Conservation (phyloP, 2,797 vertebrate species). For the Cyprinodon diabolis region DNA sequence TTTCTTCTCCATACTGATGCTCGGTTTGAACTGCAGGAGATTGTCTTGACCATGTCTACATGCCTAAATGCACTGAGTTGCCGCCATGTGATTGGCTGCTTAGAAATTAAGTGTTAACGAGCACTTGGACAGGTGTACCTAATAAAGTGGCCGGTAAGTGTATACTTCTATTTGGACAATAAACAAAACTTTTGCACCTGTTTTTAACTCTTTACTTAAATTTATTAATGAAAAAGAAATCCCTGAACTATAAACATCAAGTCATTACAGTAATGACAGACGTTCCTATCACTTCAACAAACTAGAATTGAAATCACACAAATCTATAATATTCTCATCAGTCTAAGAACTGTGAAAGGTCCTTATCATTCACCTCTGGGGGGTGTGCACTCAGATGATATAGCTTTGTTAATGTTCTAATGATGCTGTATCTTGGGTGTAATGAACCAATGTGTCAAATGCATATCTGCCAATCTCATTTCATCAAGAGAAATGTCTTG, state of each 20-base stretch:
- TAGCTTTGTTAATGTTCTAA: constrained; percentile 44
- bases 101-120: no score
- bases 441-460: constrained; percentile 46
- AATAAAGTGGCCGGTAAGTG: no score
- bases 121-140: no score
- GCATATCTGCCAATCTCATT: constrained; percentile 45
- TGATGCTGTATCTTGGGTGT: constrained; percentile 34
- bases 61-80: no score
- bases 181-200: neutral
- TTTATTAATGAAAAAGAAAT: constrained; percentile 38
- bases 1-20: no score
- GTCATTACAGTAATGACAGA: constrained; percentile 2
- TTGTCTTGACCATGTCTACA: no score
- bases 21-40: no score
- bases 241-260: constrained; percentile 35
- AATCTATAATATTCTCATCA: constrained; percentile 10
- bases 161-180: no score
- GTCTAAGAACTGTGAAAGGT: neutral
- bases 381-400: constrained; percentile 2
- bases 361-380: constrained; percentile 17
- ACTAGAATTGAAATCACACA: constrained; percentile 10
- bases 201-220: constrained; percentile 9
- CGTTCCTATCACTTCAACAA: neutral
- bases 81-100: no score
- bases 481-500: constrained; percentile 47